phyloP scores from a whole-genome alignment of 2,888 invertebrate genomes.

The Euplagia quadripunctaria region DNA sequence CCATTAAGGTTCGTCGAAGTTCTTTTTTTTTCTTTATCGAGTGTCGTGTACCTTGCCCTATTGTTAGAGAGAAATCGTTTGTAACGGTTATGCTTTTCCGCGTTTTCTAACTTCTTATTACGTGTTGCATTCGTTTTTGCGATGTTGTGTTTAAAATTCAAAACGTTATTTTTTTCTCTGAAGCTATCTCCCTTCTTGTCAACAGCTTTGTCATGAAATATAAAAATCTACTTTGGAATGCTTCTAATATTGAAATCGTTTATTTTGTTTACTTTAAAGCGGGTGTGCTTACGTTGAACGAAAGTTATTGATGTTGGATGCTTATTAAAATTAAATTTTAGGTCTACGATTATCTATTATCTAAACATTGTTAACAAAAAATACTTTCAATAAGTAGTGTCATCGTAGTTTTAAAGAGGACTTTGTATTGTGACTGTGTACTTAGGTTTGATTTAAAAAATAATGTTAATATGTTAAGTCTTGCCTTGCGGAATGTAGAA shows the following conservation, averaged over 20 bases:
- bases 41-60: slow-evolving; percentile 62
- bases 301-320: not conserved
- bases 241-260: slow-evolving; percentile 4
- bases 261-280: not conserved
- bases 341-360: not conserved
- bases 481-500: no score
- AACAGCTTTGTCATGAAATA: slow-evolving; percentile 15
- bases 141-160: slow-evolving; percentile 36
- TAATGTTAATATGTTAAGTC: no score
- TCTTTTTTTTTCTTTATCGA: slow-evolving; percentile 68
- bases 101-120: slow-evolving; percentile 66
- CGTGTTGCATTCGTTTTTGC: slow-evolving; percentile 47
- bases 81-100: slow-evolving; percentile 77
- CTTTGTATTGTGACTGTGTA: no score
- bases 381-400: no score
- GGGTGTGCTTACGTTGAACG: not conserved
- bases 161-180: slow-evolving; percentile 35
- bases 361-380: not conserved
- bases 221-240: slow-evolving; percentile 17
- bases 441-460: no score
- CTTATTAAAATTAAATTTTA: not conserved
- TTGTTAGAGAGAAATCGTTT: slow-evolving; percentile 78
- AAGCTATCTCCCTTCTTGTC: slow-evolving; percentile 26
- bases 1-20: slow-evolving; percentile 67
- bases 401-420: no score